Percentiles rank a stretch among this genome's conserved stretches.
phyloP scores from a whole-genome alignment of 2,113 vertebrate species.

The Oreotrochilus melanogaster region DNA sequence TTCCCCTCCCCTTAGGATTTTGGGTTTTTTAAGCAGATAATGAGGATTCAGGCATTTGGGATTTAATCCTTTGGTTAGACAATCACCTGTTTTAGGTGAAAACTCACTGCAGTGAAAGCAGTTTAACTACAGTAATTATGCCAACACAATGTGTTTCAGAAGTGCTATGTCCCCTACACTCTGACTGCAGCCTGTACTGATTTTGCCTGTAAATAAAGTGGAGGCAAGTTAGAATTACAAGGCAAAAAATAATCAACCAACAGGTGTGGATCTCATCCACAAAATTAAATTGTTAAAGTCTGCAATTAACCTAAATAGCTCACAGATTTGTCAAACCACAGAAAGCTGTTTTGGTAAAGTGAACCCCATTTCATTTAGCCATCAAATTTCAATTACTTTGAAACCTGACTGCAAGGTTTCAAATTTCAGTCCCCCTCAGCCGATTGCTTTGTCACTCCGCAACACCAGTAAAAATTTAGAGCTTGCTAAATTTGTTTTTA shows the following conservation, averaged over 20 bases:
- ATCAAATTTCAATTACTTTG: neutral
- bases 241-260: neutral
- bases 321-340: neutral
- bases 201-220: slow-evolving; percentile 1
- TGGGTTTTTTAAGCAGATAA: neutral
- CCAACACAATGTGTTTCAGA: neutral
- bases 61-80: neutral
- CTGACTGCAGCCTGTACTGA: slow-evolving; percentile 12
- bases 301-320: neutral
- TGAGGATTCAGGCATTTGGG: neutral
- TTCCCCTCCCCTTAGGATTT: neutral
- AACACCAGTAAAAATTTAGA: rapidly evolving
- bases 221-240: neutral
- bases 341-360: neutral
- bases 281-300: neutral
- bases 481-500: neutral
- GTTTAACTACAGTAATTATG: neutral
- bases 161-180: neutral
- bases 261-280: neutral
- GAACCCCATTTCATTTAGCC: neutral
- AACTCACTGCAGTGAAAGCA: neutral
- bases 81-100: neutral
- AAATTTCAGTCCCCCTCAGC: neutral
- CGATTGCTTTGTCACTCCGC: neutral
- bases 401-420: neutral